Evolutionary conservation across 2,888 invertebrate genomes (phyloP), one percentile per base, ranked within the genome.

Genomic region (Cosmopolites sordidus): DNA sequence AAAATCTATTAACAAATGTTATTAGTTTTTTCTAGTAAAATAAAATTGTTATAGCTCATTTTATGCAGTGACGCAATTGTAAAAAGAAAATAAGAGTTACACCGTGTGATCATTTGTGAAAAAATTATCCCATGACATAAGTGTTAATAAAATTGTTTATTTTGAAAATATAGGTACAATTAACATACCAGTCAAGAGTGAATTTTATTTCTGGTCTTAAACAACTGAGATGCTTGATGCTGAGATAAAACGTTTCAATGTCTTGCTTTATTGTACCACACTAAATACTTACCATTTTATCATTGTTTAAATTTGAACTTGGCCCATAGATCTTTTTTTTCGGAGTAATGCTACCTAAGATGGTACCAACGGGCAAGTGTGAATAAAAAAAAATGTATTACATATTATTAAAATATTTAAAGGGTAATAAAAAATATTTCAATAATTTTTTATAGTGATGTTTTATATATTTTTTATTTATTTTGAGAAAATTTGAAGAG

Each of bases 131-230:
- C 29, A 43, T 49, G 43, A 38, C 38, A 49, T 43, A 49, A 27
- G 49, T 49, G 49, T 22, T 38, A 49, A 49, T 38, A 39, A 49
- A 14, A 6, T 27, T 49, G 22, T 49, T 49, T 43, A 37, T 43
- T 38, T 49, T 38, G 4, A 47, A 29, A 38, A 49, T 43, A 18
- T 22, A 38, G 49, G 38, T 18, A 38, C 12, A 46, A 43, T 43
- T 49, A 49, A 38, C 48, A 42, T 48, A 37, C 15, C 48, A 29
- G 22, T 6, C 16, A 30, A 41, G 41, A 50, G 44, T 50, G 44
- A 39, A 44, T 50, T 50, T 50, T 48, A 48, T 41, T 48, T 48
- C 18, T 27, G 40, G 27, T 48, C 42, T 18, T 39, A 43, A 43
- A 43, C 42, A 37, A 33, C 29, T 27, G 5, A 11, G 3, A 33